Conservation (phyloP, 2,113 vertebrate species). For the Ranitomeya imitator region DNA sequence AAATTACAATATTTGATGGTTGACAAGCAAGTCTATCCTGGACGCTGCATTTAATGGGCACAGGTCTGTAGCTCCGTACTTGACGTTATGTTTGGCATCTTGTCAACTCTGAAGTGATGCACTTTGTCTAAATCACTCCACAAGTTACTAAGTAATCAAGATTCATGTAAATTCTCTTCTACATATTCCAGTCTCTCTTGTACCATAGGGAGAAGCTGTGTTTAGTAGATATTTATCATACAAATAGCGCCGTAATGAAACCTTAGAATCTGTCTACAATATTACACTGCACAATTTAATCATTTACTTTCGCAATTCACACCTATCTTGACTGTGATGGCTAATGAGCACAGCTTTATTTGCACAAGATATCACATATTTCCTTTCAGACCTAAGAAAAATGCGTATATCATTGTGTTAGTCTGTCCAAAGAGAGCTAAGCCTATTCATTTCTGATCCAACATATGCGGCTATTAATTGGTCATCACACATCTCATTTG, state of each 20-base stretch:
- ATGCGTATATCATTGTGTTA: background rate
- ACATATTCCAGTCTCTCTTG: background rate
- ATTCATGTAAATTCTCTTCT: constrained; percentile 49
- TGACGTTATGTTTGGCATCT: constrained; percentile 41
- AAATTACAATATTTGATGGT: background rate
- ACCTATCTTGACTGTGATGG: background rate
- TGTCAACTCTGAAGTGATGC: constrained; percentile 49
- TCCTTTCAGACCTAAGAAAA: background rate
- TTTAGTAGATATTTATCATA: background rate
- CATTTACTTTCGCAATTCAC: background rate
- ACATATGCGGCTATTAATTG: background rate
- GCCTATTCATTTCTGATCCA: background rate
- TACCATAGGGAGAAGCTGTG: background rate
- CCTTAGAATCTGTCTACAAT: background rate
- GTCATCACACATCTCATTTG: background rate
- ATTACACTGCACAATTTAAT: background rate
- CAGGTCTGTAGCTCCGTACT: constrained; percentile 43
- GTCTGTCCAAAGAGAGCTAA: background rate
- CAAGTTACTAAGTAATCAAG: constrained; percentile 38
- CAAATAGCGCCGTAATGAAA: background rate
- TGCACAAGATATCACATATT: background rate
- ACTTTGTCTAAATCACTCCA: constrained; percentile 56
- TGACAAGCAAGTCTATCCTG: background rate
- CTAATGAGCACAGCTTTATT: background rate
- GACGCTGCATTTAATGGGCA: constrained; percentile 26